Evolutionary conservation across 2,797 vertebrate species (phyloP).

Genomic region (Gymnocypris eckloni): DNA sequence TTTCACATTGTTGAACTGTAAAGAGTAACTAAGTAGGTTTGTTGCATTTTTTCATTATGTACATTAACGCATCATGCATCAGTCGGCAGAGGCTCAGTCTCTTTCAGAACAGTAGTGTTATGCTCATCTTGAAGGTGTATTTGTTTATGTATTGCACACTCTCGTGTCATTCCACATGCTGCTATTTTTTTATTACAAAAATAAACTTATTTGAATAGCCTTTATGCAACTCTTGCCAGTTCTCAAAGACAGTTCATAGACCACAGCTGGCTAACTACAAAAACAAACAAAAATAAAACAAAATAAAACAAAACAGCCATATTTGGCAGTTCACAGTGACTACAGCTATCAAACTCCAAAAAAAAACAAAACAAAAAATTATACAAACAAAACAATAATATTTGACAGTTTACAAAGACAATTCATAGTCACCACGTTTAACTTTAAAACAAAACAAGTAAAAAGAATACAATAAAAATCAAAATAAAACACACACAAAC

Average conservation of each 20-base stretch:
- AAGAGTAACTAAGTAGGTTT: not conserved
- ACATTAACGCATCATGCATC: not conserved
- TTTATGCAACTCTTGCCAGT: not conserved
- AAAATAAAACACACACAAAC: too few relatives aligned
- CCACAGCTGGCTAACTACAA: not conserved
- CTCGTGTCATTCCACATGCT: not conserved
- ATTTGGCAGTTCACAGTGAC: not conserved
- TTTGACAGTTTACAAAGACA: not conserved
- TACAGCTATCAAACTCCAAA: not conserved
- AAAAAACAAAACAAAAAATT: not conserved
- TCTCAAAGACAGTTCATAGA: not conserved
- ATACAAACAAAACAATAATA: not conserved
- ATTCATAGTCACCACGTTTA: not conserved
- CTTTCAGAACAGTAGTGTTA: not conserved
- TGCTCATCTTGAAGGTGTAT: not conserved
- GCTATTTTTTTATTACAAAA: not conserved
- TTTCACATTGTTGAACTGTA: not conserved
- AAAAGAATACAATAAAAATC: too few relatives aligned
- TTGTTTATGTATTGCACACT: not conserved
- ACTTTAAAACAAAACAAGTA: too few relatives aligned
- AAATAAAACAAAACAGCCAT: not conserved
- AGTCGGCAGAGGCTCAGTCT: not conserved
- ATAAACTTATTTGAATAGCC: not conserved
- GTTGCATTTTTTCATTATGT: not conserved
- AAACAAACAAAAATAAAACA: not conserved